These are phyloP conservation scores for Drosophila macrospina DNA, from an alignment of 2,888 invertebrate genomes.

Conservation along the genomic window DNA sequence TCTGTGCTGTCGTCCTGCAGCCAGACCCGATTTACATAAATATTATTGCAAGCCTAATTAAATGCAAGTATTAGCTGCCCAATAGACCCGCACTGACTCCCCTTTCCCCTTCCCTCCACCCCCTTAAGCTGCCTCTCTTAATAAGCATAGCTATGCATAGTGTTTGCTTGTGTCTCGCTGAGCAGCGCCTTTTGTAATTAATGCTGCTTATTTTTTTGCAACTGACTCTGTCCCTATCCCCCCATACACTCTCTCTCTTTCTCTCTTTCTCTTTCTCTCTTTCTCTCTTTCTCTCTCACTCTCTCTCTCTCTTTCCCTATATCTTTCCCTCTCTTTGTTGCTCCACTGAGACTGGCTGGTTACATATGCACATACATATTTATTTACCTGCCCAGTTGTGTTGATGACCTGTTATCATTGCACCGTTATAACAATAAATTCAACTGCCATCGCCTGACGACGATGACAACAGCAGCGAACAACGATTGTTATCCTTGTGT, in stretches of 20 bases:
- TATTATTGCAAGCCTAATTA: slow-evolving; percentile 83
- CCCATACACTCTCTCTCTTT: slow-evolving; percentile 2
- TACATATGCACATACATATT: slow-evolving; percentile 35
- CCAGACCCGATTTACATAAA: slow-evolving; percentile 79
- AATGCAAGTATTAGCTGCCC: slow-evolving; percentile 73
- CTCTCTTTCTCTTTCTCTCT: background rate
- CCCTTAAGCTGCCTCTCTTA: background rate
- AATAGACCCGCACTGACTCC: background rate
- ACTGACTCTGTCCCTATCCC: no score
- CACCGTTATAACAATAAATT: slow-evolving; percentile 76
- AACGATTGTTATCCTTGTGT: slow-evolving; percentile 47
- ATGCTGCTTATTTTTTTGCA: slow-evolving; percentile 68
- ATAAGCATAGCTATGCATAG: slow-evolving; percentile 42
- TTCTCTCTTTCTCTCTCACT: background rate
- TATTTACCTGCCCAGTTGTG: slow-evolving; percentile 67
- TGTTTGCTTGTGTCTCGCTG: slow-evolving; percentile 40
- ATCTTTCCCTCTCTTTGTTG: background rate
- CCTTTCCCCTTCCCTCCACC: background rate
- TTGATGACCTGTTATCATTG: slow-evolving; percentile 78
- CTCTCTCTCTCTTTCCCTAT: background rate
- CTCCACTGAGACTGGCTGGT: background rate
- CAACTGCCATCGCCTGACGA: slow-evolving; percentile 52
- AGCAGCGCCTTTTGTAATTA: slow-evolving; percentile 68
- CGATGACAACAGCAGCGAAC: slow-evolving; percentile 64
- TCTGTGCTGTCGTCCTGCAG: slow-evolving; percentile 53